phyloP scores from a whole-genome alignment of 1,140 invertebrate species.

The Coptotermes formosanus region DNA sequence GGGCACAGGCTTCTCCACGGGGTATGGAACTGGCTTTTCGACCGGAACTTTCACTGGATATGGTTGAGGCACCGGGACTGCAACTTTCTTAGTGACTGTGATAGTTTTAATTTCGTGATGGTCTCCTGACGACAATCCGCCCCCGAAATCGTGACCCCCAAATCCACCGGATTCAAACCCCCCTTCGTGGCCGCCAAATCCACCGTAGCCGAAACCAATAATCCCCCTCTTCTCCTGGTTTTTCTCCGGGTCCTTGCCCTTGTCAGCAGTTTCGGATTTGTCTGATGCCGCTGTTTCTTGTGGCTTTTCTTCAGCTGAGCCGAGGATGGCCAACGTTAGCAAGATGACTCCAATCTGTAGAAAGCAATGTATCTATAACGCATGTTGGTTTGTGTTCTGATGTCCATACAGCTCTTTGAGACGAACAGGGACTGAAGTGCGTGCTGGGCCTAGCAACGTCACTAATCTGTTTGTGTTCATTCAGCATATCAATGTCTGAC shows the following conservation, averaged over 20 bases:
- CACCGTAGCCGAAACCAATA: neutral
- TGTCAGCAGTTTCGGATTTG: neutral
- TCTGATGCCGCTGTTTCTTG: neutral
- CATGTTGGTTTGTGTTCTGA: neutral
- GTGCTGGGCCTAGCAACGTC: too few relatives aligned
- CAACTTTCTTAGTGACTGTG: constrained; percentile 52
- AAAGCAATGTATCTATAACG: neutral
- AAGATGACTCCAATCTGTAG: neutral
- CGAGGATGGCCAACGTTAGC: neutral
- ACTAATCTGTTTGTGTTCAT: too few relatives aligned
- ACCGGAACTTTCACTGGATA: constrained; percentile 46
- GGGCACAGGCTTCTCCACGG: constrained; percentile 42
- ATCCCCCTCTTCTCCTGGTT: constrained; percentile 23
- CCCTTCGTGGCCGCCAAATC: constrained; percentile 12
- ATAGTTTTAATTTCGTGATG: constrained; percentile 47
- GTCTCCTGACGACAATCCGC: neutral
- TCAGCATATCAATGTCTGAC: too few relatives aligned
- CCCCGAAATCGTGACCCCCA: constrained; percentile 21
- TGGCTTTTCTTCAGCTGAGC: constrained; percentile 6
- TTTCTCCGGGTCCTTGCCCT: constrained; percentile 17
- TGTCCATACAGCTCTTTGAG: too few relatives aligned
- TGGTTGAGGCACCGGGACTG: constrained; percentile 34
- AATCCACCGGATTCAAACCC: constrained; percentile 17
- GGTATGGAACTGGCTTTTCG: constrained; percentile 35
- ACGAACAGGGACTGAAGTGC: too few relatives aligned